A percentile compares a stretch with the other conserved stretches of the same genome.
Conservation (phyloP, 1,140 invertebrate species). For the Coptotermes formosanus region DNA sequence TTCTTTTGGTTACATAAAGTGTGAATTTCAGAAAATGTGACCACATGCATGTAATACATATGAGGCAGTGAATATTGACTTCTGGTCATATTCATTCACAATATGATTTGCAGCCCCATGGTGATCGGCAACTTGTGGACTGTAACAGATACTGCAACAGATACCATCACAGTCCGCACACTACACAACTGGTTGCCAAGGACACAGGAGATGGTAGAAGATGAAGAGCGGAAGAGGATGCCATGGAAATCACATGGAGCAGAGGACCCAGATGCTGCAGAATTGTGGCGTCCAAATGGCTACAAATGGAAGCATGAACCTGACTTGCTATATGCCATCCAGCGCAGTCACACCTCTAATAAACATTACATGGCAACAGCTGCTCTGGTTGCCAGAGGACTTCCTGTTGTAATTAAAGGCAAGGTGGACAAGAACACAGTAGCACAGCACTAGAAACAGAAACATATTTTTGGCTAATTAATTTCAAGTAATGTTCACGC, state of each 20-base stretch:
- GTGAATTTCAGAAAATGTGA: too few species aligned
- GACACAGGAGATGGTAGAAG: neutral
- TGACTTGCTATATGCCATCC: neutral
- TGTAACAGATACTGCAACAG: constrained; percentile 8
- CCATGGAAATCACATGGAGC: neutral
- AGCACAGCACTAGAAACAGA: too few species aligned
- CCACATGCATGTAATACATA: too few species aligned
- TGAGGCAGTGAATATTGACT: too few species aligned
- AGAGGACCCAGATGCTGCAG: neutral
- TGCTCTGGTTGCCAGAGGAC: neutral
- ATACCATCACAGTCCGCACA: neutral
- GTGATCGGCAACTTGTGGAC: constrained; percentile 17
- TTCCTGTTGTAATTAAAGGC: neutral
- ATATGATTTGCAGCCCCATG: neutral
- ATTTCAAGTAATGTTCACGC: too few species aligned
- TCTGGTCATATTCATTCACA: too few species aligned
- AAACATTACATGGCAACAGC: neutral
- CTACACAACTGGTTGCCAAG: constrained; percentile 19
- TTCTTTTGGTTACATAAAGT: too few species aligned
- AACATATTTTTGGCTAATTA: too few species aligned
- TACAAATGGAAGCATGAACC: constrained; percentile 20
- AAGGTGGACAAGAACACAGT: neutral
- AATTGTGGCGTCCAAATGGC: neutral
- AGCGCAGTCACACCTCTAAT: neutral
- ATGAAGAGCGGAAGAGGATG: neutral